Conservation (phyloP, 2,888 invertebrate genomes). For the Autographa gamma region DNA sequence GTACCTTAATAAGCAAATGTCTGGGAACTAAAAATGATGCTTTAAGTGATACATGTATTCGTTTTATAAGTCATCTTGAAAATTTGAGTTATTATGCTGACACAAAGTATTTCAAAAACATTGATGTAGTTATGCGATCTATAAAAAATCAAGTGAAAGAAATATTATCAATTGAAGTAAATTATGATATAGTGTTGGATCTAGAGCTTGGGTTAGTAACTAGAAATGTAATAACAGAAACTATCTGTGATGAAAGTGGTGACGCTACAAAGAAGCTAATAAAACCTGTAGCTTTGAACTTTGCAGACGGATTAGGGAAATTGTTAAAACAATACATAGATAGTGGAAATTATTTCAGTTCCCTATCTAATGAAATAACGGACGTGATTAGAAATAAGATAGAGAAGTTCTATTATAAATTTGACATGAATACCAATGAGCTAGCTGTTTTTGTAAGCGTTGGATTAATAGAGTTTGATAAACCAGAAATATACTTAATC, state of each 20-base stretch:
- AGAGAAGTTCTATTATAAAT: not conserved
- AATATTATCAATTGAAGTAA: slow-evolving; percentile 49
- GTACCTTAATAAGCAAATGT: slow-evolving; percentile 52
- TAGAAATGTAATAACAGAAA: slow-evolving; percentile 44
- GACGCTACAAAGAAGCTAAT: slow-evolving; percentile 7
- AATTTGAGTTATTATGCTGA: slow-evolving; percentile 18
- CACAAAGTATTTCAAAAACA: slow-evolving; percentile 20
- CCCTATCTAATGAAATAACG: slow-evolving; percentile 19
- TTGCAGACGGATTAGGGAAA: slow-evolving; percentile 55
- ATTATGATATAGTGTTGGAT: slow-evolving; percentile 64
- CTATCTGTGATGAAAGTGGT: slow-evolving; percentile 2
- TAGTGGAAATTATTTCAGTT: slow-evolving; percentile 36
- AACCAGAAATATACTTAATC: slow-evolving; percentile 56
- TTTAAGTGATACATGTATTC: slow-evolving; percentile 41
- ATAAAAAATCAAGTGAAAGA: slow-evolving; percentile 52
- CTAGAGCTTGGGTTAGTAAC: slow-evolving; percentile 54
- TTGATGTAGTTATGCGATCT: slow-evolving; percentile 53
- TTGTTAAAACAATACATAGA: slow-evolving; percentile 56
- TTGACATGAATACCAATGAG: slow-evolving; percentile 11
- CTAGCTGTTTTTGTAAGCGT: slow-evolving; percentile 24
- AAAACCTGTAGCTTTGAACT: slow-evolving; percentile 40
- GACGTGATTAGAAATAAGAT: slow-evolving; percentile 17
- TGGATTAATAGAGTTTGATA: slow-evolving; percentile 38
- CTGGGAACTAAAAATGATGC: slow-evolving; percentile 36
- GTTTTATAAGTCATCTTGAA: slow-evolving; percentile 53